phyloP scores from a whole-genome alignment of 2,888 invertebrate genomes.

The Nymphalis urticae region DNA sequence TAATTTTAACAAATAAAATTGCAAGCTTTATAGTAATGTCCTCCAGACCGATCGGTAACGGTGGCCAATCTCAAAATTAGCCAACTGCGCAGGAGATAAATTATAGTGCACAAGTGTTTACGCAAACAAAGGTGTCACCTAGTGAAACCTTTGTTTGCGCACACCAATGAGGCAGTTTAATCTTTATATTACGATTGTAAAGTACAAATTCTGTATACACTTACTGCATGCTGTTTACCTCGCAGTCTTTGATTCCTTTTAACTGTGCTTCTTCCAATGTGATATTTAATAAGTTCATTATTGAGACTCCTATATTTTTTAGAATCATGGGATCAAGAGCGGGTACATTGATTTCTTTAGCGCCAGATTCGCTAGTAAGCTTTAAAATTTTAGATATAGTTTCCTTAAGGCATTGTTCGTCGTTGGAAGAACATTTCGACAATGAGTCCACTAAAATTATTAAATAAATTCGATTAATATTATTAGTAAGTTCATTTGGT shows the following conservation, averaged over 20 bases:
- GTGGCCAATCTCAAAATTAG: too few species aligned
- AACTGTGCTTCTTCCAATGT: constrained; percentile 47
- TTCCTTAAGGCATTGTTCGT: constrained; percentile 47
- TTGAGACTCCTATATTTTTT: constrained; percentile 42
- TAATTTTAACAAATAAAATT: too few species aligned
- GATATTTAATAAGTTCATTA: constrained; percentile 45
- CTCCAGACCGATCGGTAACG: too few species aligned
- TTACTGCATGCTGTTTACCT: constrained; percentile 49
- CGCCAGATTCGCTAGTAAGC: constrained; percentile 46
- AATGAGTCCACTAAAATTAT: constrained; percentile 50
- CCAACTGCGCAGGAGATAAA: too few species aligned
- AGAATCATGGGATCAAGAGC: constrained; percentile 51
- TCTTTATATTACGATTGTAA: too few species aligned
- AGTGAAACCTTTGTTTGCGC: too few species aligned
- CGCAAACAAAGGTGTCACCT: too few species aligned
- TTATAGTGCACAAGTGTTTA: too few species aligned
- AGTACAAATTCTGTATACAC: constrained; percentile 23
- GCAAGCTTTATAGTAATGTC: too few species aligned
- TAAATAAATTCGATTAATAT: constrained; percentile 9
- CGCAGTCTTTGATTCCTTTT: constrained; percentile 52
- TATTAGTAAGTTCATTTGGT: background rate
- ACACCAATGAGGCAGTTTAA: too few species aligned
- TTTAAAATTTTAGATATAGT: constrained; percentile 42
- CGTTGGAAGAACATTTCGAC: constrained; percentile 49
- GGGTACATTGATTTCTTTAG: constrained; percentile 48